Evolutionary conservation across 1,140 invertebrate species (phyloP).

Genomic region (Penaeus chinensis): DNA sequence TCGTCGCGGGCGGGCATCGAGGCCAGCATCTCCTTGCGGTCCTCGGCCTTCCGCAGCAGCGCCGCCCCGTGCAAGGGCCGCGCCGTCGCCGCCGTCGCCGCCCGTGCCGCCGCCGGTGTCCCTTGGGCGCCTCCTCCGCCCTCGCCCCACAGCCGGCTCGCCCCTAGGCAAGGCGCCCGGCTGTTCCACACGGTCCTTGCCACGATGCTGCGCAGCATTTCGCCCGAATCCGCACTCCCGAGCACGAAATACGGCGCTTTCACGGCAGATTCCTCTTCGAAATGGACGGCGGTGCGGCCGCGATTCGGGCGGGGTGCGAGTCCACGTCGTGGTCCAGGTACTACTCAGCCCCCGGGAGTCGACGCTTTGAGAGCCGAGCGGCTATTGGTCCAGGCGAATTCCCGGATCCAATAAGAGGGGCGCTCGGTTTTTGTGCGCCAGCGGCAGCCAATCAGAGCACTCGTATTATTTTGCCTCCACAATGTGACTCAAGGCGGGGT

Average conservation of each 20-base stretch:
- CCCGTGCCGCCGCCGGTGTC: background rate
- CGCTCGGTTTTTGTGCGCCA: no score
- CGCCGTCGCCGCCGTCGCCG: slow-evolving; percentile 1
- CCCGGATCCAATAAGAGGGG: background rate
- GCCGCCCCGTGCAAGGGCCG: no score
- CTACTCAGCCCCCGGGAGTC: background rate
- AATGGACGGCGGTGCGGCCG: slow-evolving; percentile 19
- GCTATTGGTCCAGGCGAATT: background rate
- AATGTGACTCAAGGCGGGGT: background rate
- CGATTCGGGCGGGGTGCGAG: slow-evolving; percentile 19
- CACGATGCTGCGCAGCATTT: slow-evolving; percentile 37
- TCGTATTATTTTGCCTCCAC: background rate
- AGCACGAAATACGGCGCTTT: slow-evolving; percentile 40
- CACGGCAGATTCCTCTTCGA: slow-evolving; percentile 46
- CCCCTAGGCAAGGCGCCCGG: background rate
- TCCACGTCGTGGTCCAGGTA: slow-evolving; percentile 9
- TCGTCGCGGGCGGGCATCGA: slow-evolving; percentile 74
- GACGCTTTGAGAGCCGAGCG: background rate
- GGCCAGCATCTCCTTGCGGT: slow-evolving; percentile 72
- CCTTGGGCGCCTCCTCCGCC: slow-evolving; percentile 2
- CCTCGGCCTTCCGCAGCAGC: slow-evolving; percentile 69
- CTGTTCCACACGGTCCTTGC: slow-evolving; percentile 36
- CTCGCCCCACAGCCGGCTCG: background rate
- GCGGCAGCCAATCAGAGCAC: slow-evolving; percentile 20
- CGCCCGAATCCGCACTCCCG: slow-evolving; percentile 17